phyloP scores from a whole-genome alignment of 2,113 vertebrate species.

The Arvicanthis niloticus region DNA sequence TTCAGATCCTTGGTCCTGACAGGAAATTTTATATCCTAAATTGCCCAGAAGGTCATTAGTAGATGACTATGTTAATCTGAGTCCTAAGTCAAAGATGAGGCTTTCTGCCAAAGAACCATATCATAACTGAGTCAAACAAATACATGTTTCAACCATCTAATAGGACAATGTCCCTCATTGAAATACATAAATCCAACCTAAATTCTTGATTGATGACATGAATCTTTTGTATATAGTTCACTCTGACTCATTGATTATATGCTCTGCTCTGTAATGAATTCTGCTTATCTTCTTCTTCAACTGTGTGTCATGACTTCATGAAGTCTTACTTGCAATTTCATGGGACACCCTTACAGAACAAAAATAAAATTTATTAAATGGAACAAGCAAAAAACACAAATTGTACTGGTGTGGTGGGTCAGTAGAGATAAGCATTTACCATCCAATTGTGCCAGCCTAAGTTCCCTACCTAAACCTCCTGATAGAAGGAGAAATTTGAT shows the following conservation, averaged over 20 bases:
- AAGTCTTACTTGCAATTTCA: neutral
- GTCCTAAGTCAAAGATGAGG: neutral
- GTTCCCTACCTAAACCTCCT: no score
- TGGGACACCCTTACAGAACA: neutral
- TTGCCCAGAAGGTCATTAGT: neutral
- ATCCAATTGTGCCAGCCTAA: neutral
- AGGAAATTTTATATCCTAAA: neutral
- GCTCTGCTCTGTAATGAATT: neutral
- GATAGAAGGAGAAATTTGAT: neutral
- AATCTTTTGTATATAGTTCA: neutral
- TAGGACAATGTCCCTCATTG: neutral
- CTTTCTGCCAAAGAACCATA: neutral
- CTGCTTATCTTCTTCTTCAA: neutral
- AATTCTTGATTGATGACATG: neutral
- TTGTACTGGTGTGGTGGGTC: neutral
- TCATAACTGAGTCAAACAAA: neutral
- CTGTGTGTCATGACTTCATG: neutral
- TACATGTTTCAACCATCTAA: no score
- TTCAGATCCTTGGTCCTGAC: no score
- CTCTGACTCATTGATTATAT: no score
- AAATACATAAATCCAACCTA: neutral
- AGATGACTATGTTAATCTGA: neutral
- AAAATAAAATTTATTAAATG: neutral
- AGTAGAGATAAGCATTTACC: no score
- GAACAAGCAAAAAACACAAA: neutral